These are phyloP conservation scores for Philotrypesis tridentata DNA, from an alignment of 1,140 invertebrate genomes.

Conservation along the genomic window DNA sequence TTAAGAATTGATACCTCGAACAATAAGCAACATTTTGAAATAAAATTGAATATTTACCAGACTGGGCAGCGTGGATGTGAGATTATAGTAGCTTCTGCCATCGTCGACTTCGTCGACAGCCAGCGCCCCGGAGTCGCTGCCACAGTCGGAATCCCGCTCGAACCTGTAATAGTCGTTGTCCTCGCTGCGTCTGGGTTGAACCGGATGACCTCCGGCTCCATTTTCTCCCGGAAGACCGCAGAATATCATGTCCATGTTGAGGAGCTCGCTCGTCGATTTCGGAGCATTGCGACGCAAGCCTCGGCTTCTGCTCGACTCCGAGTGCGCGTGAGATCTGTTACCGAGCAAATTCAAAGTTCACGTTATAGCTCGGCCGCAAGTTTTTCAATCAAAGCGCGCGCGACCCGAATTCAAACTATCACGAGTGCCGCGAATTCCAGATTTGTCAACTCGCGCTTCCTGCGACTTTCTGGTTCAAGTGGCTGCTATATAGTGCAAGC, in stretches of 20 bases:
- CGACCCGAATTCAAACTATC: background rate
- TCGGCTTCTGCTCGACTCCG: conserved; percentile 63
- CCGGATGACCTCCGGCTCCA: conserved; percentile 33
- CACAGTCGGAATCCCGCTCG: conserved; percentile 63
- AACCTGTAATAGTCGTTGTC: conserved; percentile 58
- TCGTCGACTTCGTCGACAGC: conserved; percentile 60
- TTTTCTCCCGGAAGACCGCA: conserved; percentile 59
- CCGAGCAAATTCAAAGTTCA: background rate
- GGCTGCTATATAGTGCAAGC: too few relatives aligned
- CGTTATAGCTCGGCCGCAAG: too few relatives aligned
- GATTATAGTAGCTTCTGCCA: conserved; percentile 73
- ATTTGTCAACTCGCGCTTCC: background rate
- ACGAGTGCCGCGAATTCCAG: background rate
- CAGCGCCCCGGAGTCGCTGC: conserved; percentile 45
- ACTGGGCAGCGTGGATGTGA: conserved; percentile 66
- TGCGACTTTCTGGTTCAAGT: conserved; percentile 4
- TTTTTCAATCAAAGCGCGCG: background rate
- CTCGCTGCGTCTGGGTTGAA: conserved; percentile 55
- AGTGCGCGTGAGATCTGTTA: conserved; percentile 66
- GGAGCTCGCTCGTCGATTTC: conserved; percentile 67
- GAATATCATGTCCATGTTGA: conserved; percentile 71
- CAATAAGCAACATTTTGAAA: background rate
- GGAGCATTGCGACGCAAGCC: conserved; percentile 57
- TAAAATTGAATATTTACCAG: conserved; percentile 12
- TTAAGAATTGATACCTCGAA: too few relatives aligned